A percentile compares a stretch with the other conserved stretches of the same genome.
phyloP scores from a whole-genome alignment of 1,140 invertebrate genomes.

The Akabosia matsudoensis region DNA sequence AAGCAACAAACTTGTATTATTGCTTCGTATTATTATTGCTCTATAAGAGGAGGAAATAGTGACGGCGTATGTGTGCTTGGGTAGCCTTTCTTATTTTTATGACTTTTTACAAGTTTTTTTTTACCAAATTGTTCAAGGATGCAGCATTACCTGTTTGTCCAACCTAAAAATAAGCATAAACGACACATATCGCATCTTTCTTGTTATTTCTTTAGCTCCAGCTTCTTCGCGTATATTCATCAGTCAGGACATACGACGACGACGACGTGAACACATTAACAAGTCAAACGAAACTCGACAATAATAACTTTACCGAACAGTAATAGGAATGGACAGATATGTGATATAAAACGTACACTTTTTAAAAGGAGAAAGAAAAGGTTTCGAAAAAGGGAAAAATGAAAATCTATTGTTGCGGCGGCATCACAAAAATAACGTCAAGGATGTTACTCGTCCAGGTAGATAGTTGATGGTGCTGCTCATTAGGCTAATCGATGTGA shows the following conservation, averaged over 20 bases:
- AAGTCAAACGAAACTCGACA: slow-evolving; percentile 8
- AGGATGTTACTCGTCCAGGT: neutral
- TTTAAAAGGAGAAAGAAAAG: neutral
- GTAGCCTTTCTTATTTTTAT: slow-evolving; percentile 13
- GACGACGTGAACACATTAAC: neutral
- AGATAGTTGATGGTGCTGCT: neutral
- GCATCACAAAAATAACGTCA: neutral
- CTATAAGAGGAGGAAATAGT: neutral
- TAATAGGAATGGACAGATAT: neutral
- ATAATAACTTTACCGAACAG: neutral
- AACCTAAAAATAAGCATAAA: neutral
- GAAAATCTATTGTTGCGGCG: slow-evolving; percentile 4
- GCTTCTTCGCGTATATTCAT: neutral
- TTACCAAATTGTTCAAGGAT: slow-evolving; percentile 14
- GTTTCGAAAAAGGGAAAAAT: neutral
- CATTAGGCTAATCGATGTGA: slow-evolving; percentile 23
- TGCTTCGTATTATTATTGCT: neutral
- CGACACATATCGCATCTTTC: neutral
- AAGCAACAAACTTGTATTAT: neutral
- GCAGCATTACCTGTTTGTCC: slow-evolving; percentile 4
- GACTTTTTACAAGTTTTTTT: slow-evolving; percentile 21
- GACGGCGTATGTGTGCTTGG: neutral
- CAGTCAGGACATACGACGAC: no score
- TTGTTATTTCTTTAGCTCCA: neutral
- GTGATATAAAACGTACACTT: neutral